Evolutionary conservation across 2,888 invertebrate species (phyloP).

Genomic region (Pollenia angustigena): DNA sequence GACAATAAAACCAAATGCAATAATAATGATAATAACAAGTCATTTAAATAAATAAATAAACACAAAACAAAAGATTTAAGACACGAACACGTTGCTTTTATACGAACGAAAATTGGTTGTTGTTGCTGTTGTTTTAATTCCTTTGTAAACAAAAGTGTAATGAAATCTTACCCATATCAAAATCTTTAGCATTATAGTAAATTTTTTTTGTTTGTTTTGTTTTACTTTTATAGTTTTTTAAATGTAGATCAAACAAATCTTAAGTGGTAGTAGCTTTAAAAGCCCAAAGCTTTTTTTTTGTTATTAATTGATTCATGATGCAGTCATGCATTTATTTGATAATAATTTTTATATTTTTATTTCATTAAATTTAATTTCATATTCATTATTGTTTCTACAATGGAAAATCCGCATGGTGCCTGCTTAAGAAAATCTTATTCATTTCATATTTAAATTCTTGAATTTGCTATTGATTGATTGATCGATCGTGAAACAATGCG

Average conservation of each 20-base stretch:
- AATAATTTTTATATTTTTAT: constrained; percentile 12
- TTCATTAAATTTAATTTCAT: background rate
- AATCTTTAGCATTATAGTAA: constrained; percentile 37
- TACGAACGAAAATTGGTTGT: background rate
- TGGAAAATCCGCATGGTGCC: constrained; percentile 61
- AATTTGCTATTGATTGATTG: background rate
- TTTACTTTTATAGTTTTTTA: background rate
- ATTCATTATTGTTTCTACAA: background rate
- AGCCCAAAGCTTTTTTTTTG: constrained; percentile 57
- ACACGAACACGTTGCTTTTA: constrained; percentile 54
- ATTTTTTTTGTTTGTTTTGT: constrained; percentile 23
- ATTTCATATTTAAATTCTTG: constrained; percentile 31
- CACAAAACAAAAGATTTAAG: constrained; percentile 60
- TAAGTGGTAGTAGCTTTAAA: background rate
- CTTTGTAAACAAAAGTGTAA: constrained; percentile 27
- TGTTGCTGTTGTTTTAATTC: background rate
- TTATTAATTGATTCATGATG: constrained; percentile 66
- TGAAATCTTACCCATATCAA: constrained; percentile 36
- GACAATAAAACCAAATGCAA: constrained; percentile 3
- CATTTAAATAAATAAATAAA: constrained; percentile 32
- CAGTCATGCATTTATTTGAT: constrained; percentile 63
- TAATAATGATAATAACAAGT: constrained; percentile 39
- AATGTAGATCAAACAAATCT: constrained; percentile 27
- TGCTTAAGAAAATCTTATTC: constrained; percentile 31
- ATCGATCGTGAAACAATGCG: constrained; percentile 42